Base-by-base conservation (phyloP, 2,797 vertebrate species). In the Emys orbicularis region DNA sequence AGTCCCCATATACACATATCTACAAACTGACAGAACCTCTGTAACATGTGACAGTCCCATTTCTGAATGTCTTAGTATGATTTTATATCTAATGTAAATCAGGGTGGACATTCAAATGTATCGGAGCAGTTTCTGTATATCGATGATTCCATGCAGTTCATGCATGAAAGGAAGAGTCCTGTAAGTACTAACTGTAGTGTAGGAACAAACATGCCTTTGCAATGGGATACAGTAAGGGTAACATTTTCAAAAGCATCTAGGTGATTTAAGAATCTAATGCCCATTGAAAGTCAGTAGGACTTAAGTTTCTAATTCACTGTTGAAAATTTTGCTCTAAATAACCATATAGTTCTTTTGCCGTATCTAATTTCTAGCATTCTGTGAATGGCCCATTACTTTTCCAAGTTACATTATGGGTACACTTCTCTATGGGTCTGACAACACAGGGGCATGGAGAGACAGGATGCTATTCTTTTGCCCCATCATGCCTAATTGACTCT, bases 41-140 rank as follows among this genome's bases (percentile, higher is more conserved):
- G 59, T 23, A 0, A 59, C 0, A 12, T 1, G 0, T 6, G 47
- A 57, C 27, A 2, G 34, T 3, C 23, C 25, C 29, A 19, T n/a
- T 77, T 57, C 21, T 34, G 12, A n/a, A 8, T 2, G 0, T 13
- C 44, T 53, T 68, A 8, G 1, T 47, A 25, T 6, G 47, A 12
- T 7, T 31, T 82, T 41, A 3, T 2, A 2, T 2, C 44, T 50
- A 44, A 50, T 13, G 15, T 49, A 6, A 81, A 90, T 6, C 11
- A 31, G 44, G 44, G 47, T 47, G 29, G 27, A 77, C 13, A 16
- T 77, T 77, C 27, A 49, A 77, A 31, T 47, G 44, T 9, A 49
- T 77, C 25, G 8, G 44, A 76, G 23, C 41, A 27, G 27, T 29
- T 76, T 76, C 41, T 77, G 74, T 47, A 3, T 49, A 29, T 77